These are phyloP conservation scores for Rhipidura dahli DNA, from an alignment of 2,113 vertebrate genomes.

Conservation along the genomic window DNA sequence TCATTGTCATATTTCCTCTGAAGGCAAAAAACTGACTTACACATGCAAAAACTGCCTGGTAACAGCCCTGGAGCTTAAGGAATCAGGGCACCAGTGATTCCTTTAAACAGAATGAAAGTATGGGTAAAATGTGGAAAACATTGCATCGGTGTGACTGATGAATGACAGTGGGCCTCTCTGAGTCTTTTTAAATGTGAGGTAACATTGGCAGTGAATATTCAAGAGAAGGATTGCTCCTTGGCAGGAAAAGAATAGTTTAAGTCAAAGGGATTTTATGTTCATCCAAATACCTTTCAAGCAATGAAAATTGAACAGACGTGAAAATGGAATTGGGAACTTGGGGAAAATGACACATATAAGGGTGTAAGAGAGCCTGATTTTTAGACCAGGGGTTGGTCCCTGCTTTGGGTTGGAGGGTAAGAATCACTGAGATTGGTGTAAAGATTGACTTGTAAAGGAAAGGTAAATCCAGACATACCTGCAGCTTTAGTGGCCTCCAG, in stretches of 20 bases:
- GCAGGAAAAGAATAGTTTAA: not conserved
- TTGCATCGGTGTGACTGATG: not conserved
- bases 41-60: not conserved
- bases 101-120: not conserved
- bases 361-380: not conserved
- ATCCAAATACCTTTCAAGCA: not conserved
- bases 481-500: not conserved
- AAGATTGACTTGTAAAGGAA: not conserved
- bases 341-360: not conserved
- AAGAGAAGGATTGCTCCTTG: not conserved
- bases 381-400: rapidly evolving
- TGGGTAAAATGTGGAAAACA: not conserved
- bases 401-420: not conserved
- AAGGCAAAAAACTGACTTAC: not conserved
- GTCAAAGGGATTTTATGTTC: not conserved
- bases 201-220: not conserved
- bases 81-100: not conserved
- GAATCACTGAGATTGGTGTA: not conserved
- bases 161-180: not conserved
- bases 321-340: not conserved
- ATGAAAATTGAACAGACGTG: not conserved
- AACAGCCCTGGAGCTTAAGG: not conserved
- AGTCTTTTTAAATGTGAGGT: not conserved
- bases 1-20: not conserved
- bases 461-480: not conserved